Evolutionary conservation across 2,888 invertebrate genomes (phyloP).

Genomic region (Phengaris alcon): DNA sequence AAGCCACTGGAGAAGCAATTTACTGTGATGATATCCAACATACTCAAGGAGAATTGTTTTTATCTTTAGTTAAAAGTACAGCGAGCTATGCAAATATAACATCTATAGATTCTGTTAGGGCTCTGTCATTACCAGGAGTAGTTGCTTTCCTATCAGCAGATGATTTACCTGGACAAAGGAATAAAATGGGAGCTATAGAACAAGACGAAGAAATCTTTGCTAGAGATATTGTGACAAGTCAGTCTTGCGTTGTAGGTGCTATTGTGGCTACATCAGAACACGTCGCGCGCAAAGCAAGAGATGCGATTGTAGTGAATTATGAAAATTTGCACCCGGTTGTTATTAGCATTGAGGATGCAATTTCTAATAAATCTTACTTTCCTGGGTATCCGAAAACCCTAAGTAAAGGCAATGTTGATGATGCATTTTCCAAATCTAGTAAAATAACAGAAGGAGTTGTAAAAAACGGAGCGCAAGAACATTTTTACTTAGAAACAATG

Average conservation of each 20-base stretch:
- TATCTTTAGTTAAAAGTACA: conserved; percentile 87
- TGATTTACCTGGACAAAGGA: conserved; percentile 84
- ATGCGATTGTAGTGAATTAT: conserved; percentile 86
- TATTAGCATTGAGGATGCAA: conserved; percentile 92
- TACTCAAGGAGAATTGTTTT: conserved; percentile 85
- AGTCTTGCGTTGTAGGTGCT: conserved; percentile 89
- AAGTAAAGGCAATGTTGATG: conserved; percentile 82
- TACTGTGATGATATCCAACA: conserved; percentile 93
- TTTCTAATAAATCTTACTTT: conserved; percentile 84
- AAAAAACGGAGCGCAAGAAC: conserved; percentile 90
- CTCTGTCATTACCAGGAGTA: conserved; percentile 87
- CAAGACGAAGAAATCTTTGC: conserved; percentile 93
- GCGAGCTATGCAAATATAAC: conserved; percentile 89
- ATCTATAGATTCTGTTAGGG: conserved; percentile 86
- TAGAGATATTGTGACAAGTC: conserved; percentile 83
- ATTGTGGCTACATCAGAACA: conserved; percentile 87
- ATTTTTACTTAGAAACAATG: conserved; percentile 93
- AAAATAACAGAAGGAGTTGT: conserved; percentile 84
- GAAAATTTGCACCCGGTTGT: conserved; percentile 88
- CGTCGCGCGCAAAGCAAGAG: conserved; percentile 88
- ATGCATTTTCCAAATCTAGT: conserved; percentile 82
- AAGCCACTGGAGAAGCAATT: conserved; percentile 93
- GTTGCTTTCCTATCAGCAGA: conserved; percentile 85
- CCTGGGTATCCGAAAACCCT: conserved; percentile 75
- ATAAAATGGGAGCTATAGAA: conserved; percentile 83